These are phyloP conservation scores for Hydropsyche betteni DNA, from an alignment of 2,888 invertebrate species.

Conservation along the genomic window DNA sequence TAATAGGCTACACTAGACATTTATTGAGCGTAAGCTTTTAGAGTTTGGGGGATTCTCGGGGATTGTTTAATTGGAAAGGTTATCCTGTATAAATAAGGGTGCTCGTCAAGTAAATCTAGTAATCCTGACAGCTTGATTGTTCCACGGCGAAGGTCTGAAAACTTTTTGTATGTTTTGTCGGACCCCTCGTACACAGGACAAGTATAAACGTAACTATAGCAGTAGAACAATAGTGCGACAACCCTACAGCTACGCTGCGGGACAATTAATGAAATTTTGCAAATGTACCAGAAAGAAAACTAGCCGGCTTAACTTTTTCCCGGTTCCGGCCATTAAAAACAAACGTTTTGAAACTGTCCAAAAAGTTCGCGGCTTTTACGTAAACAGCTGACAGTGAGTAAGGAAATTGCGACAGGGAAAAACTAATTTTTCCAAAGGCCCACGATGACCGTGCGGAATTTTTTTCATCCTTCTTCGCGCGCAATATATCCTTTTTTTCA, in stretches of 20 bases:
- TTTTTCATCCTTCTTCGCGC: not conserved
- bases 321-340: constrained; percentile 27
- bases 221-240: too few species aligned
- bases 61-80: constrained; percentile 33
- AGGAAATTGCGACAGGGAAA: constrained; percentile 5
- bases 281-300: not conserved
- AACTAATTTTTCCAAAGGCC: constrained; percentile 16
- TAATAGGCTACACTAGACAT: constrained; percentile 32
- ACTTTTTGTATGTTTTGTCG: constrained; percentile 28
- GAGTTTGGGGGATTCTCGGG: constrained; percentile 28
- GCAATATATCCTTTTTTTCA: not conserved
- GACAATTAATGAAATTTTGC: too few species aligned
- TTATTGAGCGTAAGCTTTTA: constrained; percentile 32
- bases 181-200: not conserved
- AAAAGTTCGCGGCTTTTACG: constrained; percentile 26
- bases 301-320: constrained; percentile 25
- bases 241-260: too few species aligned
- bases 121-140: constrained; percentile 33
- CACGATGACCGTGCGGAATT: not conserved
- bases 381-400: constrained; percentile 17
- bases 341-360: constrained; percentile 21
- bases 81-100: constrained; percentile 32
- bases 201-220: too few species aligned
- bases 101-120: constrained; percentile 29
- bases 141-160: constrained; percentile 25